Conservation (phyloP, 2,113 vertebrate species). For the Phylloscopus whistleri region DNA sequence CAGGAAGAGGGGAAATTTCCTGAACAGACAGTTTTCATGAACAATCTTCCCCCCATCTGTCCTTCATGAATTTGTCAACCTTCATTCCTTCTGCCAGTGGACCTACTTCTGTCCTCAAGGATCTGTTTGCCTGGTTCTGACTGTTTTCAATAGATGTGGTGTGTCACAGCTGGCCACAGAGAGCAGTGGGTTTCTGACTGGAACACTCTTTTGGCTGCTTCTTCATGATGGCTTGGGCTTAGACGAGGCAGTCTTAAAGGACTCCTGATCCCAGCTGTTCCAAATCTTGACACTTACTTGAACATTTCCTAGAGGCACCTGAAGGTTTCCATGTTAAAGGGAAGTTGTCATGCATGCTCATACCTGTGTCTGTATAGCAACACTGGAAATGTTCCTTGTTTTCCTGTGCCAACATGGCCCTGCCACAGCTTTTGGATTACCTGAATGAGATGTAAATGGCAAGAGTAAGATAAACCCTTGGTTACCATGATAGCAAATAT, state of each 20-base stretch:
- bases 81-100: neutral
- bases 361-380: neutral
- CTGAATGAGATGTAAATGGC: neutral
- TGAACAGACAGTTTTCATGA: neutral
- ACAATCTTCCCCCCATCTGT: neutral
- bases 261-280: neutral
- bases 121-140: neutral
- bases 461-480: neutral
- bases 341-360: neutral
- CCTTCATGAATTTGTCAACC: neutral
- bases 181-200: neutral
- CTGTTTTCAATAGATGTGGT: neutral
- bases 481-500: neutral
- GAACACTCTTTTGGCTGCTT: neutral
- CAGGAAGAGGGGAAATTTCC: neutral
- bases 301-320: neutral
- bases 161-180: neutral
- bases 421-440: neutral
- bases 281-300: neutral
- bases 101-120: neutral
- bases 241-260: neutral
- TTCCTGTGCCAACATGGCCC: neutral
- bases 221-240: neutral
- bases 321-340: neutral
- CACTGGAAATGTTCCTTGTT: neutral